Evolutionary conservation across 2,888 invertebrate genomes (phyloP), one percentile per base, ranked within the genome.

Genomic region (Fabriciana adippe): DNA sequence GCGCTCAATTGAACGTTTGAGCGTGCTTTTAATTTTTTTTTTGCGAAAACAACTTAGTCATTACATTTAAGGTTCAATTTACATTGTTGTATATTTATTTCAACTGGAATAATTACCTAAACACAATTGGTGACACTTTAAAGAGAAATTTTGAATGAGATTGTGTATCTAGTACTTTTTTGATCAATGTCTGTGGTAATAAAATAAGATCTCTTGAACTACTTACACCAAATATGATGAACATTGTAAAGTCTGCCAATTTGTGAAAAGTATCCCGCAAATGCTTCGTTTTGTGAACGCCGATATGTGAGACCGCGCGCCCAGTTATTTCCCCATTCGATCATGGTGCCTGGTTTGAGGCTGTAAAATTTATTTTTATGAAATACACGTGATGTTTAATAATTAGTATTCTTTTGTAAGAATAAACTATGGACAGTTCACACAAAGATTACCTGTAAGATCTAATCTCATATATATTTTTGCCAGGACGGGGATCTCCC

Each of bases 291-390:
- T 83, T 98, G 97, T 78, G 97, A 95, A 79, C 96, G 95, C 31
- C 99, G 94, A 88, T 96, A 97, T 78, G 97, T 96, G 64, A 99
- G 97, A 5, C 98, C 99, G 78, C 98, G 94, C 0, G 98, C 98
- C 99, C 99, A 99, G 87, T 99, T 99, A 89, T 99, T 99, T 66
- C 99, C 99, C 99, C 99, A 99, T 90, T 99, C 99, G 76, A 99
- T 99, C 99, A 99, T 99, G 0, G 99, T 99, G 61, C 99, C 99
- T 0, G 99, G 99, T 90, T 98, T 98, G 54, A 99, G 93, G 73
- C 97, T 97, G 87, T 35, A 57, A 50, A 18, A 31, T 14, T 11
- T 35, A 18, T 31, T 26, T 5, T 18, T 53, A 16, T 21, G 14
- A 15, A 26, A 26, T 0, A 4, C 3, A 0, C 0, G 1, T 18